A percentile compares a stretch with the other conserved stretches of the same genome.
phyloP scores from a whole-genome alignment of 2,113 vertebrate genomes.

The Colaptes auratus region DNA sequence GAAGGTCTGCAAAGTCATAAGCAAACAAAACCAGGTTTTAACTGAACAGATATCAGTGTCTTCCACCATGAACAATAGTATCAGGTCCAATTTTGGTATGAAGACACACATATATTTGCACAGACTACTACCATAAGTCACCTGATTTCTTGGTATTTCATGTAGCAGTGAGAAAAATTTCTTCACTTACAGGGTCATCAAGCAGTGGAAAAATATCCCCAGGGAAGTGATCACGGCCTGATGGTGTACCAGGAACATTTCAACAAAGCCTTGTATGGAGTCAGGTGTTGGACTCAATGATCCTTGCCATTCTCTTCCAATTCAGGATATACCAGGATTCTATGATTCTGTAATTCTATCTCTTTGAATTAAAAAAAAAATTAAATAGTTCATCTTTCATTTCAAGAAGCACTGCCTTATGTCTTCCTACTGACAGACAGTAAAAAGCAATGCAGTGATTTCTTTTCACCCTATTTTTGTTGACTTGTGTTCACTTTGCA shows the following conservation, averaged over 20 bases:
- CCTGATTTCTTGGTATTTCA: background rate
- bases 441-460: background rate
- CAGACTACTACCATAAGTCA: background rate
- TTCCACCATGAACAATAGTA: background rate
- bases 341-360: background rate
- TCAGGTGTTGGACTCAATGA: background rate
- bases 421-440: background rate
- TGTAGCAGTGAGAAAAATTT: background rate
- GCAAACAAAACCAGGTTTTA: background rate
- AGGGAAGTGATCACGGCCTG: background rate
- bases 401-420: background rate
- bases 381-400: background rate
- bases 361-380: background rate
- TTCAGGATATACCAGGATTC: background rate
- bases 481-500: background rate
- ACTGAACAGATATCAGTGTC: background rate
- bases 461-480: background rate
- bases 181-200: background rate
- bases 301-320: background rate
- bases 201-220: background rate
- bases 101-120: background rate
- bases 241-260: background rate
- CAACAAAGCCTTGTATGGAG: background rate
- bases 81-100: background rate
- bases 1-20: background rate